These are phyloP conservation scores for Ictalurus furcatus DNA, from an alignment of 2,113 vertebrate species.

Conservation along the genomic window DNA sequence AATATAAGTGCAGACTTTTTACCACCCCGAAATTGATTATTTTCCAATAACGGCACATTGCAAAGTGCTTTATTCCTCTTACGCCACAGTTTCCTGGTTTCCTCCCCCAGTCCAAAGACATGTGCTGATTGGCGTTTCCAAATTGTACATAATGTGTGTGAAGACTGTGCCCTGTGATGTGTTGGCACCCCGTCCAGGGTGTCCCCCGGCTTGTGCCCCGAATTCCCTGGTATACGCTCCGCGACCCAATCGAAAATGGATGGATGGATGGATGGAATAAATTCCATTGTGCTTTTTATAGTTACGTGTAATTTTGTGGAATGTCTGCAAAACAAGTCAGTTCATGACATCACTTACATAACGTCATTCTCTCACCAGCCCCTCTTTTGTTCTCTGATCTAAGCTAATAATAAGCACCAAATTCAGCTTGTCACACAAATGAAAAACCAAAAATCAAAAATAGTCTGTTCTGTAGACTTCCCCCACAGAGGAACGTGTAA, in stretches of 20 bases:
- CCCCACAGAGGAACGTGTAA: background rate
- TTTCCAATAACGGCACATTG: background rate
- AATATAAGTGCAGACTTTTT: too few species aligned
- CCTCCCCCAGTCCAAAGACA: too few species aligned
- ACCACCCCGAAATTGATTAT: background rate
- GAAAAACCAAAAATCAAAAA: background rate
- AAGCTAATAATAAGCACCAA: background rate
- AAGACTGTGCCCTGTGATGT: too few species aligned
- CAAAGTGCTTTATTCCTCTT: background rate
- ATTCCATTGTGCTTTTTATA: background rate
- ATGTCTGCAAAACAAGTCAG: background rate
- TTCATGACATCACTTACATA: background rate
- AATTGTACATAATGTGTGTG: too few species aligned
- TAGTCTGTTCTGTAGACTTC: background rate
- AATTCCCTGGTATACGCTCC: too few species aligned
- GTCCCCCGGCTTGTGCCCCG: too few species aligned
- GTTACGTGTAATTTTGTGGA: background rate
- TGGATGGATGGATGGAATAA: background rate
- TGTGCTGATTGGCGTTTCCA: too few species aligned
- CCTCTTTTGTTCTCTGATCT: background rate
- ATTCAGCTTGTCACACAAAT: background rate
- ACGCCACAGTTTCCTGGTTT: too few species aligned
- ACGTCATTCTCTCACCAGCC: background rate
- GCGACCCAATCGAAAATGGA: too few species aligned
- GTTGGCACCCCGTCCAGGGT: too few species aligned